A percentile compares a stretch with the other conserved stretches of the same genome.
Conservation (phyloP, 2,797 vertebrate species). For the Urosaurus nigricauda region DNA sequence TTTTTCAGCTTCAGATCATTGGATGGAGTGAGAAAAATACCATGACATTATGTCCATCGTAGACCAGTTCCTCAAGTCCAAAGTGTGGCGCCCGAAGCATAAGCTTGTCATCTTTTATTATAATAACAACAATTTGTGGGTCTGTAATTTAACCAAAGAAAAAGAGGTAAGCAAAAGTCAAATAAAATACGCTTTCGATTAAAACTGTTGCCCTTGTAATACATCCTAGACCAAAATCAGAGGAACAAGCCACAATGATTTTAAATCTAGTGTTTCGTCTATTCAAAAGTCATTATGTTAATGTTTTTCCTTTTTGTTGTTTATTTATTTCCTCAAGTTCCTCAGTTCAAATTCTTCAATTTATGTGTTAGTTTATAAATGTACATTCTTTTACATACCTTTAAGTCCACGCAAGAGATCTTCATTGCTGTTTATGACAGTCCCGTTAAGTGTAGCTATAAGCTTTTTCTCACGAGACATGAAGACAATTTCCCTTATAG, state of each 20-base stretch:
- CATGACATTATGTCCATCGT: slow-evolving; percentile 72
- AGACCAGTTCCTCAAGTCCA: slow-evolving; percentile 81
- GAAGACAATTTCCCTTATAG: slow-evolving; percentile 81
- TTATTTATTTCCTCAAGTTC: not conserved
- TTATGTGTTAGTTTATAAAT: not conserved
- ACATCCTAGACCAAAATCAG: not conserved
- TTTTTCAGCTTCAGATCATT: slow-evolving; percentile 1
- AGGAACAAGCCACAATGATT: not conserved
- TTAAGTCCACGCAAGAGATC: slow-evolving; percentile 67
- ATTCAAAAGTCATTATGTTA: not conserved
- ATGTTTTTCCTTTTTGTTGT: not conserved
- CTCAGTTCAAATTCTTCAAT: not conserved
- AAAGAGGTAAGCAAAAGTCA: not conserved
- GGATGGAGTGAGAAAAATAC: slow-evolving; percentile 65
- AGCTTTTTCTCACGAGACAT: slow-evolving; percentile 34
- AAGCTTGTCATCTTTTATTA: rapidly evolving
- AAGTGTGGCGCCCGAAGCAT: slow-evolving; percentile 56
- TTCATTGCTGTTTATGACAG: slow-evolving; percentile 52
- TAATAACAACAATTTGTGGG: rapidly evolving
- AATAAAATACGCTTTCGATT: not conserved
- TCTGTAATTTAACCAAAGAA: slow-evolving; percentile 42
- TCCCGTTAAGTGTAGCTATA: slow-evolving; percentile 77
- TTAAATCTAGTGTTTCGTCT: slow-evolving; percentile 2
- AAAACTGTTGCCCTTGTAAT: not conserved
- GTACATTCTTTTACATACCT: slow-evolving; percentile 62